Percentiles rank a stretch among this genome's conserved stretches.
phyloP scores from a whole-genome alignment of 2,888 invertebrate genomes.

The Encarsia formosa region DNA sequence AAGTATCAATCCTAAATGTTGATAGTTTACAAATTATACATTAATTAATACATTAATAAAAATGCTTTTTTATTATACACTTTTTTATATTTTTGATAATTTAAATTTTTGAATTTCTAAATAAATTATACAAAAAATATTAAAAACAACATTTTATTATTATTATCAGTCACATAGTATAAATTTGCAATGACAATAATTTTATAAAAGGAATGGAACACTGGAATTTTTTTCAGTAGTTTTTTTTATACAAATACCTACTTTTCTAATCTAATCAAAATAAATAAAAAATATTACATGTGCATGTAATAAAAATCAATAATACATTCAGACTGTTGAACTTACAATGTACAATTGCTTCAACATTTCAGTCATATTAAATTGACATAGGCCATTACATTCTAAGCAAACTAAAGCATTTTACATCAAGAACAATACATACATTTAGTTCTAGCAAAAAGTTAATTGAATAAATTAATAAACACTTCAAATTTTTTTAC shows the following conservation, averaged over 20 bases:
- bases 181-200: slow-evolving; percentile 17
- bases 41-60: too few species aligned
- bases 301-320: slow-evolving; percentile 7
- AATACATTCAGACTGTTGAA: slow-evolving; percentile 18
- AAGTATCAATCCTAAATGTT: too few species aligned
- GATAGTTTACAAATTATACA: too few species aligned
- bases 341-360: slow-evolving; percentile 12
- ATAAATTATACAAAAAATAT: slow-evolving; percentile 6
- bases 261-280: slow-evolving; percentile 12
- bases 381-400: slow-evolving; percentile 18
- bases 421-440: slow-evolving; percentile 11
- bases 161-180: slow-evolving; percentile 22
- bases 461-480: slow-evolving; percentile 4
- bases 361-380: slow-evolving; percentile 15
- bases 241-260: slow-evolving; percentile 4
- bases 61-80: too few species aligned
- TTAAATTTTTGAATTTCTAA: background rate
- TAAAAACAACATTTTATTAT: slow-evolving; percentile 28
- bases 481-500: too few species aligned
- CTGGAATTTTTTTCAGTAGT: slow-evolving; percentile 18
- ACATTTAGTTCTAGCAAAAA: slow-evolving; percentile 1
- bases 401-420: slow-evolving; percentile 21
- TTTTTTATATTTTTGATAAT: too few species aligned
- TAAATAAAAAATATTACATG: slow-evolving; percentile 15
- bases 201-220: slow-evolving; percentile 25